These are phyloP conservation scores for Laticauda laticaudata DNA, from an alignment of 2,113 vertebrate genomes.

Conservation along the genomic window DNA sequence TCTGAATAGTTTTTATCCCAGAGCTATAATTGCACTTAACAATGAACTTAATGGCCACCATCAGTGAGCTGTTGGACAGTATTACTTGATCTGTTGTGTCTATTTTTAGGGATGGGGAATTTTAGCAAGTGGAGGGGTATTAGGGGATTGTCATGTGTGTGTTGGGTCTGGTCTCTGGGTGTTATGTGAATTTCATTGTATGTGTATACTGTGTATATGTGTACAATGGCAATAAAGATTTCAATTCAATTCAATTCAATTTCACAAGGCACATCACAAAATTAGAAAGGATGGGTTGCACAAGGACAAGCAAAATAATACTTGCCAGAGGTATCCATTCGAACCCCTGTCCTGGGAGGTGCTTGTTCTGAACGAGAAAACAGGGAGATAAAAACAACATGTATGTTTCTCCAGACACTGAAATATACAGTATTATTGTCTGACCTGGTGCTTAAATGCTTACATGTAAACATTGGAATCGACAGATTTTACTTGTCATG, in stretches of 20 bases:
- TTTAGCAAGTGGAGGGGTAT: too few relatives aligned
- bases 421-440: slow-evolving; percentile 62
- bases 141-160: too few relatives aligned
- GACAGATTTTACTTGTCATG: not conserved
- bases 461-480: slow-evolving; percentile 14
- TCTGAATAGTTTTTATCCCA: too few relatives aligned
- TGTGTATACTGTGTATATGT: too few relatives aligned
- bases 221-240: too few relatives aligned
- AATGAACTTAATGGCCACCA: too few relatives aligned
- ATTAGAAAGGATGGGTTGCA: slow-evolving; percentile 64
- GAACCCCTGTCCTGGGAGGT: slow-evolving; percentile 85
- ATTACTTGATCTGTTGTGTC: too few relatives aligned
- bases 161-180: too few relatives aligned
- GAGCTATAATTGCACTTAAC: too few relatives aligned
- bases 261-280: slow-evolving; percentile 55
- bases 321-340: slow-evolving; percentile 90
- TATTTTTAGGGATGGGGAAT: too few relatives aligned
- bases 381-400: slow-evolving; percentile 75
- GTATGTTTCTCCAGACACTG: slow-evolving; percentile 68
- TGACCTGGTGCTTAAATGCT: slow-evolving; percentile 32
- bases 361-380: slow-evolving; percentile 88
- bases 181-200: too few relatives aligned
- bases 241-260: not conserved
- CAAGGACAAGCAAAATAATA: slow-evolving; percentile 66
- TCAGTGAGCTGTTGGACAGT: too few relatives aligned